A percentile compares a stretch with the other conserved stretches of the same genome.
Conservation (phyloP, 2,888 invertebrate species). For the Tromatobia lineatoria region DNA sequence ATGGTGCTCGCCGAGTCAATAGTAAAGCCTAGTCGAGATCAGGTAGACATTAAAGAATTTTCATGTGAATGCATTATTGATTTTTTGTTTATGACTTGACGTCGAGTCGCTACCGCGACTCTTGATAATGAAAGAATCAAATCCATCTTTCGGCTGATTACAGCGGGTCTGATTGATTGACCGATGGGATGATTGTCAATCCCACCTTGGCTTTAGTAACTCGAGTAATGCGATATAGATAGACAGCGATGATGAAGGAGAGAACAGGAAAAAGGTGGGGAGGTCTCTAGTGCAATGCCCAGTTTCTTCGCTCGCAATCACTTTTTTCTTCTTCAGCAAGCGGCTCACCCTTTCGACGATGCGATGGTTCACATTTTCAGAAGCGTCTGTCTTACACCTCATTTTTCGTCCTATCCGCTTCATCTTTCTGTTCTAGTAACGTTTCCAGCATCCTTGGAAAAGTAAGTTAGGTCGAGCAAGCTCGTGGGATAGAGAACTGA, state of each 20-base stretch:
- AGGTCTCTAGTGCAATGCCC: conserved; percentile 30
- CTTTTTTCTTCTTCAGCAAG: conserved; percentile 14
- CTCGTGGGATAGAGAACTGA: conserved; percentile 37
- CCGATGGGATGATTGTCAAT: conserved; percentile 44
- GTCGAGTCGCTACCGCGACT: background rate
- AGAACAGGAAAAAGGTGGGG: conserved; percentile 15
- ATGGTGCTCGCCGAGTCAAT: no score
- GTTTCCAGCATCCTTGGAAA: conserved; percentile 41
- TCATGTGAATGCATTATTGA: no score
- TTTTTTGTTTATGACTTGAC: no score
- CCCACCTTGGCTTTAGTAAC: conserved; percentile 23
- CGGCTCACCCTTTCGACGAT: background rate
- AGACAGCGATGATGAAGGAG: background rate
- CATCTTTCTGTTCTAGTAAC: background rate
- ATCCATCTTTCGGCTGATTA: conserved; percentile 9
- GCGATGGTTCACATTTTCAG: conserved; percentile 17
- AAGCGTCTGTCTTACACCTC: conserved; percentile 6
- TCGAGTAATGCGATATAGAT: background rate
- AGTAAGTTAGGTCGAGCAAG: conserved; percentile 42
- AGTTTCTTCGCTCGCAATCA: conserved; percentile 34
- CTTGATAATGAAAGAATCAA: conserved; percentile 13
- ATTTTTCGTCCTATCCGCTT: background rate
- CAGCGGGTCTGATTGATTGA: conserved; percentile 10
- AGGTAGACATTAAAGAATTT: no score
- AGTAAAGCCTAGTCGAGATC: no score